Evolutionary conservation across 2,797 vertebrate species (phyloP), one percentile per base, ranked within the genome.

Genomic region (Falco peregrinus): DNA sequence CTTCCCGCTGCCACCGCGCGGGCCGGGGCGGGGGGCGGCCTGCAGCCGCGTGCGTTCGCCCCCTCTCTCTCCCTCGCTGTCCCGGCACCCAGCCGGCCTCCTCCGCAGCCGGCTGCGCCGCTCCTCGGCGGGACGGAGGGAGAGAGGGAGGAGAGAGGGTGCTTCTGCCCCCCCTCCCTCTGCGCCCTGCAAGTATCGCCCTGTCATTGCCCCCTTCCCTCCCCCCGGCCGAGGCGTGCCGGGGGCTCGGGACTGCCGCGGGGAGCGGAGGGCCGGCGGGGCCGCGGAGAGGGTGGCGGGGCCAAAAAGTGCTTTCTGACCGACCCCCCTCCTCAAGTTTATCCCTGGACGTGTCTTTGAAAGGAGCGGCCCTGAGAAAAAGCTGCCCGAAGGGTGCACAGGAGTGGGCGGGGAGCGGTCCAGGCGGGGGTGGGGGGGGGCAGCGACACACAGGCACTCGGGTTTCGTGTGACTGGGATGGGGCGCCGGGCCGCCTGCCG

Each of bases 91-190:
- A 4, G 75, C 39, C 76, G 53, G 76, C 80, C 71, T 84, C 25
- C 50, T 41, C 54, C 33, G 73, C 63, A 28, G 73, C 71, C 71
- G 61, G 43, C 71, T 8, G 28, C 50, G 53, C 84, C 47, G 50
- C 88, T 81, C 43, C 65, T 73, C 14, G 80, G 69, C 94, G 76
- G 89, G 97, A 96, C 96, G 85, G 90, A 83, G 95, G 75, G 90
- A 93, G 93, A 75, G 82, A 80, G 81, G 88, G 45, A 79, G 59
- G 70, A 92, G 96, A 37, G 43, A 37, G 54, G n/a, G 21, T 39
- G 48, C 31, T 61, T 71, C 20, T 77, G 18, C 3, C 43, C 45
- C 35, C 16, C 22, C 35, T 41, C 57, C 43, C 13, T 11, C 16
- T 50, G n/a, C 25, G 53, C 68, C 14, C 28, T 24, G 60, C 74